A percentile compares a stretch with the other conserved stretches of the same genome.
These are phyloP conservation scores for Myripristis murdjan DNA, from an alignment of 2,797 vertebrate genomes.

Conservation along the genomic window DNA sequence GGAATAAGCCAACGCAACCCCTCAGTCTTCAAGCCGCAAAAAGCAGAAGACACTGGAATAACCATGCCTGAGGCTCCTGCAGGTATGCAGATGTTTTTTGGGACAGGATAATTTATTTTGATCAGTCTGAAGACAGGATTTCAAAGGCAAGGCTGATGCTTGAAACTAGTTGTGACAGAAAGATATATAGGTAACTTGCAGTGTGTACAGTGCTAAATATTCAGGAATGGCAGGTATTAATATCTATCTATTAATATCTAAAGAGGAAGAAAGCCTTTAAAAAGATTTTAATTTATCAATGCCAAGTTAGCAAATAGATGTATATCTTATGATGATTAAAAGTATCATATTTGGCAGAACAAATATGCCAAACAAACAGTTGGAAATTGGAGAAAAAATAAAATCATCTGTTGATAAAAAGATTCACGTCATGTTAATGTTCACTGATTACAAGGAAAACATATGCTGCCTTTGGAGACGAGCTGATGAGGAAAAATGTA, in stretches of 20 bases:
- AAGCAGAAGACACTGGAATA: slow-evolving; percentile 77
- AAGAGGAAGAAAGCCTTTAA: background rate
- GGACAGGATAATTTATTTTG: slow-evolving; percentile 55
- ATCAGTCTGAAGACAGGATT: slow-evolving; percentile 51
- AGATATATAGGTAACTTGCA: slow-evolving; percentile 18
- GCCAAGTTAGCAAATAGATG: background rate
- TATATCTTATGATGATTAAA: background rate
- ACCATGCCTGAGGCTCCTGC: slow-evolving; percentile 79
- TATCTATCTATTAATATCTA: no score
- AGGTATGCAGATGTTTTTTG: slow-evolving; percentile 75
- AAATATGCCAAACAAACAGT: background rate
- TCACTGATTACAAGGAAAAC: background rate
- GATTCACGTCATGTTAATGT: background rate
- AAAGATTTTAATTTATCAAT: background rate
- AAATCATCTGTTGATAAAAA: background rate
- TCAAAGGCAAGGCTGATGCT: slow-evolving; percentile 18
- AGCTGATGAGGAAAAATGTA: background rate
- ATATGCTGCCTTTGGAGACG: background rate
- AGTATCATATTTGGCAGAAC: background rate
- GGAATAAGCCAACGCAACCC: slow-evolving; percentile 71
- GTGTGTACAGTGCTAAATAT: slow-evolving; percentile 4
- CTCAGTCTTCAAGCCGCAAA: slow-evolving; percentile 72
- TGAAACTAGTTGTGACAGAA: slow-evolving; percentile 20
- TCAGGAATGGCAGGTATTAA: slow-evolving; percentile 17
- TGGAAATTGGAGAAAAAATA: background rate